Evolutionary conservation across 2,888 invertebrate genomes (phyloP).

Genomic region (Dendrolimus houi): DNA sequence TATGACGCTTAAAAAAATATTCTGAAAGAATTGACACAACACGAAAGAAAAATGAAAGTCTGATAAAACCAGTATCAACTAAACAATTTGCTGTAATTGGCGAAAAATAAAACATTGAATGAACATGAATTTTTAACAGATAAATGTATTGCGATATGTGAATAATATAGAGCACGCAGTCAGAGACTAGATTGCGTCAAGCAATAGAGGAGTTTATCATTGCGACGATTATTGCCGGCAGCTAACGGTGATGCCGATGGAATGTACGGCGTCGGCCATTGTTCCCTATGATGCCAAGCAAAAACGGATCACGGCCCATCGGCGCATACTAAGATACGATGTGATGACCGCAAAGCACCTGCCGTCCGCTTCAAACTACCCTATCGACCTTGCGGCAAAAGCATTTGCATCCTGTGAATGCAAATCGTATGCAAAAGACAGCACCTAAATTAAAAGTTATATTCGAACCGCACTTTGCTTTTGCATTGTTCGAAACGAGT

Average conservation of each 20-base stretch:
- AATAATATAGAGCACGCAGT: background rate
- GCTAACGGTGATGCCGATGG: conserved; percentile 61
- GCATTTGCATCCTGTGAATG: background rate
- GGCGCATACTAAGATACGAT: conserved; percentile 43
- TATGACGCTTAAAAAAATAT: too few relatives aligned
- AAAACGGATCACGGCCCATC: conserved; percentile 50
- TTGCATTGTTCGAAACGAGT: conserved; percentile 9
- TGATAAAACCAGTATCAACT: too few relatives aligned
- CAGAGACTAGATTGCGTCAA: background rate
- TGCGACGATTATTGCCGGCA: conserved; percentile 46
- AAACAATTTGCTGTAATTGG: too few relatives aligned
- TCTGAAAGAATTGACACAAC: too few relatives aligned
- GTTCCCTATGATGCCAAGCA: conserved; percentile 47
- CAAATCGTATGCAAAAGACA: background rate
- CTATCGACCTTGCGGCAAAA: background rate
- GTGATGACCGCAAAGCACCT: conserved; percentile 34
- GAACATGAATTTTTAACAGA: too few relatives aligned
- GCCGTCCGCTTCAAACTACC: conserved; percentile 15
- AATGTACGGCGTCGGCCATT: conserved; percentile 62
- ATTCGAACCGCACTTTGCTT: conserved; percentile 11
- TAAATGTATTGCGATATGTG: too few relatives aligned
- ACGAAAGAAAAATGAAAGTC: too few relatives aligned
- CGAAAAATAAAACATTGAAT: too few relatives aligned
- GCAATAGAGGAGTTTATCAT: conserved; percentile 21
- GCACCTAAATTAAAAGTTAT: conserved; percentile 4